Percentiles rank a stretch among this genome's conserved stretches.
Conservation (phyloP, 2,113 vertebrate species). For the Alexandromys fortis region DNA sequence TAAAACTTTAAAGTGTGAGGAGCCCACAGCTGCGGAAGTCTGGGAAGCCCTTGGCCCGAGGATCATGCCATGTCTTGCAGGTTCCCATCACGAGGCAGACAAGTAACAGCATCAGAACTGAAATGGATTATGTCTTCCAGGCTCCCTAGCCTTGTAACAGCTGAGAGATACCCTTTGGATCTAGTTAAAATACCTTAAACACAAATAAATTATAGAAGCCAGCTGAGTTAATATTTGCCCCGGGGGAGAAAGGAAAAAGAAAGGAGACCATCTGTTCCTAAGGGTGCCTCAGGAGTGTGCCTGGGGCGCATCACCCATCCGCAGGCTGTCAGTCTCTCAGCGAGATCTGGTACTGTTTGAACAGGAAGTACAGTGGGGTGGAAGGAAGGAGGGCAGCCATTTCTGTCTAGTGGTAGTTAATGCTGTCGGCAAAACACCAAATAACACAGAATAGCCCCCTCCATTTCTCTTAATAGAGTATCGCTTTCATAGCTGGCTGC, state of each 20-base stretch:
- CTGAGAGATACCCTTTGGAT: conserved; percentile 64
- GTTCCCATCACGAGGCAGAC: not conserved
- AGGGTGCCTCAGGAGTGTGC: conserved; percentile 48
- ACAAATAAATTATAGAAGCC: conserved; percentile 69
- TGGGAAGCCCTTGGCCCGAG: not conserved
- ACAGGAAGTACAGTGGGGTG: not conserved
- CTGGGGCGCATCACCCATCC: conserved; percentile 66
- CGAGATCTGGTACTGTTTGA: not conserved
- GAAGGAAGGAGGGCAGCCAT: not conserved
- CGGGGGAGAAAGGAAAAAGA: conserved; percentile 61
- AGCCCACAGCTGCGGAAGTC: conserved; percentile 3
- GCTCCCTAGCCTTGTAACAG: conserved; percentile 1
- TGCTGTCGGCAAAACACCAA: not conserved
- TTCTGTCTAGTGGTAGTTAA: conserved; percentile 55
- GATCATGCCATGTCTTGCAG: not conserved
- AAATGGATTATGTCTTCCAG: conserved; percentile 57
- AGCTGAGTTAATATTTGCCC: conserved; percentile 72
- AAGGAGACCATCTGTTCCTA: conserved; percentile 57
- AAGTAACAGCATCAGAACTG: conserved; percentile 2
- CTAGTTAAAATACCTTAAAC: conserved; percentile 73
- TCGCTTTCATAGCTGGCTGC: not conserved
- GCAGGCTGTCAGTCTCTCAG: not conserved
- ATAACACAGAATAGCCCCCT: not conserved
- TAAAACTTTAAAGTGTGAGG: not conserved
- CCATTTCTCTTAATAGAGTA: not conserved